Base-by-base conservation (phyloP, 2,113 vertebrate species). In the Anhinga rufa region DNA sequence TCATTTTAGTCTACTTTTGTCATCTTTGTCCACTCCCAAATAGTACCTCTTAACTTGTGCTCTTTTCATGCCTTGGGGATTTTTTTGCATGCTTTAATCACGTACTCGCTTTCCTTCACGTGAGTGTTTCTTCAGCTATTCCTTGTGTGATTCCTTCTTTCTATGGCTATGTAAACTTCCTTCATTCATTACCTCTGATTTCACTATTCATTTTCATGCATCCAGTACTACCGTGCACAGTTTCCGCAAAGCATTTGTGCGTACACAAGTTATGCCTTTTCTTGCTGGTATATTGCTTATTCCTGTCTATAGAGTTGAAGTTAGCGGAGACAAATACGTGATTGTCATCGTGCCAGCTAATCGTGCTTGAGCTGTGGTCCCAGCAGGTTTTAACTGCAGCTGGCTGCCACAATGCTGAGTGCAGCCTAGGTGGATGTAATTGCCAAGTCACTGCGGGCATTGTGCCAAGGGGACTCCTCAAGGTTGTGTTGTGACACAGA, bases 321-420 rank as follows among this genome's bases (percentile, higher is more conserved):
- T 70, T 46, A 80, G 78, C 6, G 3, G 75, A 88, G 74, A 86
- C 58, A 87, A 93, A 79, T 32, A 64, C 32, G 17, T 9, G 57
- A 79, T 6, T 94, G 92, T 91, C 86, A 65, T 28, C 0, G 2
- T 84, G 92, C 91, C 92, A 95, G 77, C 80, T 94, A 80, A 87
- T 77, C 22, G 9, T 58, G 81, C 78, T 82, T 46, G 93, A 91
- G 89, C 84, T 24, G 3, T 65, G 70, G 91, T 92, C 92, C 83
- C 95, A 90, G 91, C 91, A 95, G 92, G 66, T 87, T 95, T 96
- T 86, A 76, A 91, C 86, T 93, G 86, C 84, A 93, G 91, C 42
- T 95, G 93, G 95, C 95, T 96, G 95, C 83, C 81, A 96, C 58
- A 74, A 51, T 0, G 9, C 78, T 82, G 52, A 88, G 31, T 4